Conservation (phyloP, 2,888 invertebrate genomes). For the Epirrhoe tristata region DNA sequence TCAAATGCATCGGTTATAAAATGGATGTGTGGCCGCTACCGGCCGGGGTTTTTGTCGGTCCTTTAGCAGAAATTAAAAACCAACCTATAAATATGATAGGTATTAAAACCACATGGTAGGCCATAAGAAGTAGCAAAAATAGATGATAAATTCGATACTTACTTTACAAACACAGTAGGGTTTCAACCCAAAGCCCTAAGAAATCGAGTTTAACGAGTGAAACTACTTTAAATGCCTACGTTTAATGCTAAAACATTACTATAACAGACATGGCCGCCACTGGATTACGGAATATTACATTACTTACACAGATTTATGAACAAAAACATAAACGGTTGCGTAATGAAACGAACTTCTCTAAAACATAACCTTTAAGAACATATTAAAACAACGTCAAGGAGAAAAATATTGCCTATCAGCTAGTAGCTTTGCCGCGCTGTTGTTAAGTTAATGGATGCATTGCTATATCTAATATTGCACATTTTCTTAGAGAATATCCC, state of each 20-base stretch:
- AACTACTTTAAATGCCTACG: background rate
- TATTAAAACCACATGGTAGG: too few species aligned
- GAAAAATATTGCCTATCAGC: constrained; percentile 33
- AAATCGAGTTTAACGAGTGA: constrained; percentile 2
- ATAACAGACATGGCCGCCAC: constrained; percentile 3
- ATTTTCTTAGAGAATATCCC: constrained; percentile 50
- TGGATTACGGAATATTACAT: constrained; percentile 22
- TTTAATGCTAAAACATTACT: constrained; percentile 24
- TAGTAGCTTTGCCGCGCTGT: constrained; percentile 22
- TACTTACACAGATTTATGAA: constrained; percentile 23
- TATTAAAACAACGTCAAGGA: constrained; percentile 35
- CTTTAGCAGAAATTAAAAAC: too few species aligned
- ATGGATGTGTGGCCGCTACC: too few species aligned
- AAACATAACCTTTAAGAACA: constrained; percentile 27
- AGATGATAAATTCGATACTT: too few species aligned
- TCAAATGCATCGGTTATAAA: too few species aligned
- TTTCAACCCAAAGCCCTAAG: background rate
- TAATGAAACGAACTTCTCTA: constrained; percentile 14
- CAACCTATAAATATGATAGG: too few species aligned
- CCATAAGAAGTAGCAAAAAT: too few species aligned
- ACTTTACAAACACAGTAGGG: too few species aligned
- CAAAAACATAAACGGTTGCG: constrained; percentile 22
- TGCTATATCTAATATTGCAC: constrained; percentile 33
- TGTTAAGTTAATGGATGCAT: constrained; percentile 33
- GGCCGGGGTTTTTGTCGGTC: too few species aligned